Conservation (phyloP, 1,140 invertebrate species). For the Bombus polaris region DNA sequence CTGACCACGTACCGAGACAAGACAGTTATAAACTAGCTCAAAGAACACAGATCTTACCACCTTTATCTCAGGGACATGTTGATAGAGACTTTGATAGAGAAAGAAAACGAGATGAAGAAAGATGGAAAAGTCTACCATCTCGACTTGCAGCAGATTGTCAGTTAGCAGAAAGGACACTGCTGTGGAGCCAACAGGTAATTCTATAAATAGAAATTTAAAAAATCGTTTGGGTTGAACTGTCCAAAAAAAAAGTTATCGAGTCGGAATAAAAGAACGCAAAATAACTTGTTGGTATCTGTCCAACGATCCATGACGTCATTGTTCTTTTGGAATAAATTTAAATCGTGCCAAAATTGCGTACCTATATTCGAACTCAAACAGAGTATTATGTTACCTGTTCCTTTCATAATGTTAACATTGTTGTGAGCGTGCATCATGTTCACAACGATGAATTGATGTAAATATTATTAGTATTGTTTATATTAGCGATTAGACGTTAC, state of each 20-base stretch:
- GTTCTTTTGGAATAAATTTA: slow-evolving; percentile 38
- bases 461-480: slow-evolving; percentile 58
- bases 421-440: slow-evolving; percentile 57
- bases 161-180: slow-evolving; percentile 75
- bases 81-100: slow-evolving; percentile 74
- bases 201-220: slow-evolving; percentile 66
- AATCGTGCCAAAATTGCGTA: slow-evolving; percentile 42
- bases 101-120: slow-evolving; percentile 75
- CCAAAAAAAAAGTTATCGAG: slow-evolving; percentile 39
- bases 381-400: slow-evolving; percentile 49
- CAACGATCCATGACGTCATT: slow-evolving; percentile 45
- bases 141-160: slow-evolving; percentile 77
- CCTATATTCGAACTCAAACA: slow-evolving; percentile 33
- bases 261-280: slow-evolving; percentile 32
- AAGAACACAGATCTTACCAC: slow-evolving; percentile 83
- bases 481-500: slow-evolving; percentile 64
- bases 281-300: slow-evolving; percentile 45
- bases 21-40: slow-evolving; percentile 86
- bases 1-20: slow-evolving; percentile 83
- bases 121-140: slow-evolving; percentile 79
- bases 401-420: slow-evolving; percentile 55
- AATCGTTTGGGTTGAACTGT: slow-evolving; percentile 38
- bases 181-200: slow-evolving; percentile 80
- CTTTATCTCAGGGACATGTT: slow-evolving; percentile 74
- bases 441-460: slow-evolving; percentile 60